These are phyloP conservation scores for Cydia splendana DNA, from an alignment of 1,140 invertebrate species.

Conservation along the genomic window DNA sequence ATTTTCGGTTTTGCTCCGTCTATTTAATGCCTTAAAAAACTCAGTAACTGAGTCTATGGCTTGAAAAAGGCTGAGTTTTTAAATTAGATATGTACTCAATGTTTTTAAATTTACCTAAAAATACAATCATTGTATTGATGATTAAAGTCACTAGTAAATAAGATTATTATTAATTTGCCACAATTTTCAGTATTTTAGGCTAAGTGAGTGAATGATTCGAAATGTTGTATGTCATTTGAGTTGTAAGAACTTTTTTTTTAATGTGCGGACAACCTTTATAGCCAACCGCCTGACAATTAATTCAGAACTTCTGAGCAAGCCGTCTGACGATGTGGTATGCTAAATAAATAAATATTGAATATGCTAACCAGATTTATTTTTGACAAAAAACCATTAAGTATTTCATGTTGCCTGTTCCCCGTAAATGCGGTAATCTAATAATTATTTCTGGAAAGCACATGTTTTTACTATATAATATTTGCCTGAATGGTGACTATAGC, in stretches of 20 bases:
- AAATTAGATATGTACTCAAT: conserved; percentile 1
- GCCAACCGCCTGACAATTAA: background rate
- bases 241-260: background rate
- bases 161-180: background rate
- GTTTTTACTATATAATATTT: too few relatives aligned
- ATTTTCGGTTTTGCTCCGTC: background rate
- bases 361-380: too few relatives aligned
- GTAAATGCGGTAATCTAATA: background rate
- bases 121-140: background rate
- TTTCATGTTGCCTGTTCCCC: background rate
- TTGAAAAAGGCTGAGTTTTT: background rate
- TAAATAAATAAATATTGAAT: background rate
- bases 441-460: too few relatives aligned
- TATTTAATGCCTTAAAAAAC: background rate
- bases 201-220: conserved; percentile 11
- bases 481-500: too few relatives aligned
- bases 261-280: background rate
- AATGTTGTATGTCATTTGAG: background rate
- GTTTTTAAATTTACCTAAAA: background rate
- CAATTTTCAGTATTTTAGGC: background rate
- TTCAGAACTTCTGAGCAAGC: background rate
- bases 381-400: too few relatives aligned
- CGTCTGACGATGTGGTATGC: background rate
- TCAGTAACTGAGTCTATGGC: background rate
- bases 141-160: background rate